These are phyloP conservation scores for Nothocercus nigrocapillus DNA, from an alignment of 2,113 vertebrate genomes.

Conservation along the genomic window DNA sequence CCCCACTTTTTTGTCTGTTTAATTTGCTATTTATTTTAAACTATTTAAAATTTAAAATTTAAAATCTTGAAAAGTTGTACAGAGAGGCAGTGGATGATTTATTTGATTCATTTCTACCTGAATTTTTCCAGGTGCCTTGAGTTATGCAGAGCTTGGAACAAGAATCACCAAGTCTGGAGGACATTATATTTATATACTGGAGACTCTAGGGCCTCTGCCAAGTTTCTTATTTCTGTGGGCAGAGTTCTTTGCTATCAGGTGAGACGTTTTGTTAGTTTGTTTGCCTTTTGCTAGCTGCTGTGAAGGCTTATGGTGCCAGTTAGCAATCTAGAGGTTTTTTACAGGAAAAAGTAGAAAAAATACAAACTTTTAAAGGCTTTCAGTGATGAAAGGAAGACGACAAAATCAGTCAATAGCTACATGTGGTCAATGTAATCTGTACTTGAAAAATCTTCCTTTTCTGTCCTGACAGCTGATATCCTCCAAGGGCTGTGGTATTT, in stretches of 20 bases:
- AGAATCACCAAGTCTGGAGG: slow-evolving; percentile 89
- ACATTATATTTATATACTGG: slow-evolving; percentile 88
- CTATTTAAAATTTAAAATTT: neutral
- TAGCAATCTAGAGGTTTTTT: neutral
- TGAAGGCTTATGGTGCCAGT: neutral
- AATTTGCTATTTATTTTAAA: neutral
- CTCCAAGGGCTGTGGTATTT: neutral
- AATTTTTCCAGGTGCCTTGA: slow-evolving; percentile 82
- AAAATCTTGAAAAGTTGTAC: neutral
- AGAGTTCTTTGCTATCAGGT: slow-evolving; percentile 89
- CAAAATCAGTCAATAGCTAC: neutral
- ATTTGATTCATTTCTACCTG: neutral
- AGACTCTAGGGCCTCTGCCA: slow-evolving; percentile 86
- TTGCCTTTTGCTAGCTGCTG: neutral
- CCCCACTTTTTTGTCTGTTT: neutral
- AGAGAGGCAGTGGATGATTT: neutral
- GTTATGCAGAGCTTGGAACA: slow-evolving; percentile 90
- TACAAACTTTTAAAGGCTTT: neutral
- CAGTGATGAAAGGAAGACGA: neutral
- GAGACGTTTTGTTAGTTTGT: neutral
- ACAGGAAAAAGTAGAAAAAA: neutral
- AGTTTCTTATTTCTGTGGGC: slow-evolving; percentile 87
- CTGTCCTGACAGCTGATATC: neutral
- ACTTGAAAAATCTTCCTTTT: neutral
- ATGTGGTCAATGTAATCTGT: neutral